A percentile compares a stretch with the other conserved stretches of the same genome.
These are phyloP conservation scores for Verasper variegatus DNA, from an alignment of 2,113 vertebrate genomes.

Conservation along the genomic window DNA sequence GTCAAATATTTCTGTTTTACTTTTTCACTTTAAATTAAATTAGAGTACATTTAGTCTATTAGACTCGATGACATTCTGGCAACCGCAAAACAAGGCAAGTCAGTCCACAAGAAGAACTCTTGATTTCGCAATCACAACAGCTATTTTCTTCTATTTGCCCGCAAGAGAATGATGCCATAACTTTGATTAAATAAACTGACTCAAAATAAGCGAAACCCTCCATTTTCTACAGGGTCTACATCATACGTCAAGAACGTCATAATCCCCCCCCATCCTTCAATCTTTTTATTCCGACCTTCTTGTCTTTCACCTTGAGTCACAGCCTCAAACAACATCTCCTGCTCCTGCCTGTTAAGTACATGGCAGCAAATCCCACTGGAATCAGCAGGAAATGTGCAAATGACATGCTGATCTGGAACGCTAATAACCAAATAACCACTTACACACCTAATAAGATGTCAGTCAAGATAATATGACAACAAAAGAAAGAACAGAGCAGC, in stretches of 20 bases:
- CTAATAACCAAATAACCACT: constrained; percentile 17
- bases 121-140: constrained; percentile 12
- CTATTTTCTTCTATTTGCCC: constrained; percentile 16
- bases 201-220: constrained; percentile 17
- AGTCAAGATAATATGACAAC: not conserved
- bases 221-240: constrained; percentile 11
- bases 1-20: constrained; percentile 4
- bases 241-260: not conserved
- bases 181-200: constrained; percentile 31
- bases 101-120: not conserved
- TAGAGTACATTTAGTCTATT: constrained; percentile 11
- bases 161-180: not conserved
- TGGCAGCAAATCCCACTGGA: not conserved
- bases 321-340: not conserved
- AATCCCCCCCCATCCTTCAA: constrained; percentile 9
- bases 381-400: constrained; percentile 27
- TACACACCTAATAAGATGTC: not conserved
- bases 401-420: constrained; percentile 1
- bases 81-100: constrained; percentile 13
- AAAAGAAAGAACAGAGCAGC: not conserved
- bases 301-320: constrained; percentile 3
- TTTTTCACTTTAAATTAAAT: constrained; percentile 17
- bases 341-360: not conserved
- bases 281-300: constrained; percentile 5
- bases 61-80: constrained; percentile 26